Evolutionary conservation across 1,140 invertebrate species (phyloP), one percentile per base, ranked within the genome.

Genomic region (Batillaria attramentaria): DNA sequence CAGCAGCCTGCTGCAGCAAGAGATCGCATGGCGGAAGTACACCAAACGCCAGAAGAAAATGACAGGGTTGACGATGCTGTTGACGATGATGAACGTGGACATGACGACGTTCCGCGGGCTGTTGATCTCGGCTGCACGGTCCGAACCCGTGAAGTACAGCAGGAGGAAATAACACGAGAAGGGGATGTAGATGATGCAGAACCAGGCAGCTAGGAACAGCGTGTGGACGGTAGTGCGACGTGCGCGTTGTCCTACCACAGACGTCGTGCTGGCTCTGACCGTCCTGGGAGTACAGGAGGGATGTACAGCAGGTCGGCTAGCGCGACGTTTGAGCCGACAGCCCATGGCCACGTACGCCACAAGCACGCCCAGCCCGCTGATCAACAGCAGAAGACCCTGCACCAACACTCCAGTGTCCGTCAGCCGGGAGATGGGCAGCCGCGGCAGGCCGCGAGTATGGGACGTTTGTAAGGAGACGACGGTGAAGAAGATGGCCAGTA

Each of bases 1-100:
- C n/a, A n/a, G n/a, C n/a, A n/a, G n/a, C n/a, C n/a, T n/a, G n/a
- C n/a, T n/a, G n/a, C n/a, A n/a, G n/a, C n/a, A n/a, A n/a, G n/a
- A n/a, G n/a, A n/a, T n/a, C n/a, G n/a, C n/a, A n/a, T n/a, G n/a
- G n/a, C n/a, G n/a, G n/a, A n/a, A 39, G 28, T 39, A n/a, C 20
- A 41, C 37, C 31, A 69, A 39, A 4, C 66, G 4, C 66, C 66
- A 69, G 66, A 69, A 69, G 37, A 69, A 69, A 8, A 69, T 13
- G 37, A 69, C 16, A 24, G 66, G 66, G 66, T 69, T 69, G 37
- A 42, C 28, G 66, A 69, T 39, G 66, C 66, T 69, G 66, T 41
- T 69, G 35, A 69, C 10, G 8, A 69, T 18, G 66, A 69, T 18
- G 66, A 69, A 16, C 3, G 66, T 10, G 66, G 66, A 41, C 13